Percentiles rank a stretch among this genome's conserved stretches.
Evolutionary conservation across 2,113 vertebrate genomes (phyloP).

Genomic region (Gadus chalcogrammus): DNA sequence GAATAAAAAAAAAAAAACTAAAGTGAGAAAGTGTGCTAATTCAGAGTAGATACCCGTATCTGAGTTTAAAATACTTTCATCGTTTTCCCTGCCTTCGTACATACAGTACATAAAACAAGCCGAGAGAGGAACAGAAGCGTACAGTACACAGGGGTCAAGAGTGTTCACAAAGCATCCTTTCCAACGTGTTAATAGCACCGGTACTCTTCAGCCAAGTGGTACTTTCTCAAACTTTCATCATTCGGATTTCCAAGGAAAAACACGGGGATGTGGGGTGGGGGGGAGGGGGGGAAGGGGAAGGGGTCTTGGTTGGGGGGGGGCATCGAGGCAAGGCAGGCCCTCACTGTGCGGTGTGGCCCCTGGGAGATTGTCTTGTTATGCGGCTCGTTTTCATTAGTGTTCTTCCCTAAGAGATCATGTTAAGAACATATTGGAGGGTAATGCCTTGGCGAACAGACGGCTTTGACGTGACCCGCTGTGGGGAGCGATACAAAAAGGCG

Average conservation of each 20-base stretch:
- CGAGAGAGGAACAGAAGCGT: slow-evolving; percentile 62
- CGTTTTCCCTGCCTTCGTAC: slow-evolving; percentile 70
- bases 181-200: slow-evolving; percentile 77
- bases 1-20: slow-evolving; percentile 63
- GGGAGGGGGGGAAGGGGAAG: slow-evolving; percentile 11
- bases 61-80: slow-evolving; percentile 76
- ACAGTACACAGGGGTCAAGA: slow-evolving; percentile 66
- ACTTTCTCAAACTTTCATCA: slow-evolving; percentile 53
- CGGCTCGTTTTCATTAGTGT: slow-evolving; percentile 70
- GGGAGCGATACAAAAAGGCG: slow-evolving; percentile 64
- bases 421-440: slow-evolving; percentile 74
- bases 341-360: slow-evolving; percentile 61
- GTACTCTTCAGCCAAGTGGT: slow-evolving; percentile 56
- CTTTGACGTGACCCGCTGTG: slow-evolving; percentile 60
- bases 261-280: slow-evolving; percentile 27
- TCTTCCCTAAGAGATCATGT: slow-evolving; percentile 70
- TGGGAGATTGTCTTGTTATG: slow-evolving; percentile 63
- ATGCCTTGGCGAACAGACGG: slow-evolving; percentile 65
- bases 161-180: slow-evolving; percentile 73
- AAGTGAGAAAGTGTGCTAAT: slow-evolving; percentile 79
- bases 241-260: slow-evolving; percentile 49
- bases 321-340: slow-evolving; percentile 52
- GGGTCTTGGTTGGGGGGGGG: no score
- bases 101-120: slow-evolving; percentile 66
- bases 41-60: slow-evolving; percentile 80